phyloP scores from a whole-genome alignment of 2,888 invertebrate species.

The Drosophila melanosoma region DNA sequence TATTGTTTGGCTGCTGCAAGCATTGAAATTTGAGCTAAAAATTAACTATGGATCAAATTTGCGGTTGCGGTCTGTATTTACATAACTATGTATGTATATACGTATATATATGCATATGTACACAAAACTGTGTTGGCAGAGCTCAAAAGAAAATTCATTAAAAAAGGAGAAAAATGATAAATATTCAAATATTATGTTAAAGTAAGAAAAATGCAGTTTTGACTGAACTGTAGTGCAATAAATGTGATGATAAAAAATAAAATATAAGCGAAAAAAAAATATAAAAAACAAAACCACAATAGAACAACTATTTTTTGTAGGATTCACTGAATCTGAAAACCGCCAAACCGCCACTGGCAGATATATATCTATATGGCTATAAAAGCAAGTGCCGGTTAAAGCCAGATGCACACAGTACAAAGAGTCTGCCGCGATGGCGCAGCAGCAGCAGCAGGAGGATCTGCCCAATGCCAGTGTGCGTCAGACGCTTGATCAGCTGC shows the following conservation, averaged over 20 bases:
- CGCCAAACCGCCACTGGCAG: background rate
- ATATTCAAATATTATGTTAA: background rate
- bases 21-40: background rate
- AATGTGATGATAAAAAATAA: too few species aligned
- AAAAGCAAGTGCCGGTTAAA: background rate
- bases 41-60: background rate
- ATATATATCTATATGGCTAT: conserved; percentile 3
- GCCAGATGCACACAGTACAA: background rate
- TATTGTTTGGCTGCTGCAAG: background rate
- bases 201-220: background rate
- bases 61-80: conserved; percentile 4
- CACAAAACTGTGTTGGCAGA: background rate
- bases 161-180: background rate
- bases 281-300: too few species aligned
- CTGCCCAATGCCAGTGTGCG: conserved; percentile 68
- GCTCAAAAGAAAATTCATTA: background rate
- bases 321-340: background rate
- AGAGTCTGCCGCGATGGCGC: conserved; percentile 7
- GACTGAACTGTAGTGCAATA: too few species aligned
- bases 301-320: background rate
- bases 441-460: conserved; percentile 18
- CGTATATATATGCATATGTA: background rate
- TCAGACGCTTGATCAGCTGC: conserved; percentile 60
- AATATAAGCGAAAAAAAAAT: too few species aligned
- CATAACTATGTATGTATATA: background rate